Percentiles rank a stretch among this genome's conserved stretches.
Conservation (phyloP, 2,888 invertebrate species). For the Aproaerema taeniolella region DNA sequence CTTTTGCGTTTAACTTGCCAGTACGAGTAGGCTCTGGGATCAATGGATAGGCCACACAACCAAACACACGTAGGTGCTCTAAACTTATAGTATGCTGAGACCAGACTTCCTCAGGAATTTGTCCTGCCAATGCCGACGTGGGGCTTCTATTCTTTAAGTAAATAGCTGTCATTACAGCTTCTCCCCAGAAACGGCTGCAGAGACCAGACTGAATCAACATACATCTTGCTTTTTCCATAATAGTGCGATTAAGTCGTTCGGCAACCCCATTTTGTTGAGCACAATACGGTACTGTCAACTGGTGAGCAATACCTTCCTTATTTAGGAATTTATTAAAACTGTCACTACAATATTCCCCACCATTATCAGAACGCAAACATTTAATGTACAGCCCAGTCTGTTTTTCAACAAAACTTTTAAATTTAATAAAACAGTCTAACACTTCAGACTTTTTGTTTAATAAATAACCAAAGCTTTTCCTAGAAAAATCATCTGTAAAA, state of each 20-base stretch:
- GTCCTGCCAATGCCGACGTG: constrained; percentile 14
- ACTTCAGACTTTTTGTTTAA: constrained; percentile 11
- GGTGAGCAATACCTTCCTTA: constrained; percentile 11
- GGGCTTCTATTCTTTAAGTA: constrained; percentile 11
- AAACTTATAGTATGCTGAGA: constrained; percentile 9
- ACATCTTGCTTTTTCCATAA: too few relatives aligned
- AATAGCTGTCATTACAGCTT: constrained; percentile 11
- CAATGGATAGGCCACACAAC: constrained; percentile 10
- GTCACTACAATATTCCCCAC: constrained; percentile 6
- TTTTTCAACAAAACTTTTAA: too few relatives aligned
- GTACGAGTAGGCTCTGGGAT: constrained; percentile 7
- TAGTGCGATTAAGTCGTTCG: constrained; percentile 10
- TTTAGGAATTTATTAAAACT: background rate
- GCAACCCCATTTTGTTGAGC: constrained; percentile 14
- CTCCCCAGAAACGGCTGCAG: constrained; percentile 10
- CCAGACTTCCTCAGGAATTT: constrained; percentile 17
- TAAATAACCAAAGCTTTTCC: constrained; percentile 5
- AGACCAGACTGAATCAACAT: constrained; percentile 11
- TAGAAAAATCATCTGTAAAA: too few relatives aligned
- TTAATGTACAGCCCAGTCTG: too few relatives aligned
- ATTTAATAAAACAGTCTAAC: constrained; percentile 6
- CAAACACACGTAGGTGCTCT: constrained; percentile 15
- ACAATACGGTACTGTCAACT: constrained; percentile 12
- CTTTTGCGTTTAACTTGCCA: constrained; percentile 11
- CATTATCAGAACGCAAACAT: too few relatives aligned